phyloP scores from a whole-genome alignment of 1,140 invertebrate species.

The Brachionus paranguensis region DNA sequence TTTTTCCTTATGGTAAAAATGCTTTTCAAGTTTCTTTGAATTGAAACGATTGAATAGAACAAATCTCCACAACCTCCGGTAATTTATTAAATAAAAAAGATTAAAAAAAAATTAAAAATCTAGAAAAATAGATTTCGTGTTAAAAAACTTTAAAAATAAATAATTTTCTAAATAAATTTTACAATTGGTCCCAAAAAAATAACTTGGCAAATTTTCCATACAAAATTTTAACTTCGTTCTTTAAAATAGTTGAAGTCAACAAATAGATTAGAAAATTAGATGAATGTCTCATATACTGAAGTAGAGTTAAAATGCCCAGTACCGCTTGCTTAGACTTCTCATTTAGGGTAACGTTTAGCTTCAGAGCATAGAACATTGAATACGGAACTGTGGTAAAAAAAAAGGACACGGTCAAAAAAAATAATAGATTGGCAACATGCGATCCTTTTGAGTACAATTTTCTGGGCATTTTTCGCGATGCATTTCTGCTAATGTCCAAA shows the following conservation, averaged over 20 bases:
- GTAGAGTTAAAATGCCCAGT: background rate
- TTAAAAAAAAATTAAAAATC: too few species aligned
- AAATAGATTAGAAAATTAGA: slow-evolving; percentile 38
- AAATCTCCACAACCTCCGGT: too few species aligned
- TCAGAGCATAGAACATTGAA: slow-evolving; percentile 10
- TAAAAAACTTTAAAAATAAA: too few species aligned
- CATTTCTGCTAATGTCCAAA: background rate
- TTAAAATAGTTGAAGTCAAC: slow-evolving; percentile 5
- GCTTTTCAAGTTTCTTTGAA: too few species aligned
- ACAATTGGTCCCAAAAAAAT: too few species aligned
- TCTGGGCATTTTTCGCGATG: background rate
- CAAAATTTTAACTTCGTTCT: slow-evolving; percentile 23
- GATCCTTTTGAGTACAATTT: background rate
- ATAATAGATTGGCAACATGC: slow-evolving; percentile 13
- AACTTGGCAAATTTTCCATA: background rate
- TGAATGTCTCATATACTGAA: slow-evolving; percentile 28
- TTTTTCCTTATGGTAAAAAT: too few species aligned
- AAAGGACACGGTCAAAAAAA: slow-evolving; percentile 26
- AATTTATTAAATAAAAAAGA: too few species aligned
- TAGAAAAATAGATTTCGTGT: too few species aligned
- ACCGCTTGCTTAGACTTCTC: background rate
- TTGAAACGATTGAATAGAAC: too few species aligned
- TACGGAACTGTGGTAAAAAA: slow-evolving; percentile 38
- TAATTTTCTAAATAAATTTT: too few species aligned
- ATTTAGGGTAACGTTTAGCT: background rate